phyloP scores from a whole-genome alignment of 2,113 vertebrate species.

The Picathartes gymnocephalus region DNA sequence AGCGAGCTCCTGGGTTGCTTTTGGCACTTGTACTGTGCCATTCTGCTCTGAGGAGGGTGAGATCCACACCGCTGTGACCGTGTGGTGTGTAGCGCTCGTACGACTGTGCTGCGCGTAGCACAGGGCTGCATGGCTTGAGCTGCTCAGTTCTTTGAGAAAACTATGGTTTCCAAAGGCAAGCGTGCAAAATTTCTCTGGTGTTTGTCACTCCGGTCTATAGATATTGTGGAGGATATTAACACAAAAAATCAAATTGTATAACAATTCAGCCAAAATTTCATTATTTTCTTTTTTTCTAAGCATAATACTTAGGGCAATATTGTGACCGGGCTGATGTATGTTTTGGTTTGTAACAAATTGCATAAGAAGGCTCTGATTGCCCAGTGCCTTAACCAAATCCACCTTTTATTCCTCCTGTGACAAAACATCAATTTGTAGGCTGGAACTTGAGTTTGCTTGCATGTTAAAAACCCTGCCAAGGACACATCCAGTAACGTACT shows the following conservation, averaged over 20 bases:
- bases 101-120: not conserved
- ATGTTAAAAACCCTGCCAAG: not conserved
- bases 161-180: not conserved
- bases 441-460: not conserved
- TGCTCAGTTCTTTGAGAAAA: not conserved
- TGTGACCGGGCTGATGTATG: not conserved
- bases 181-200: not conserved
- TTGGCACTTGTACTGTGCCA: not conserved
- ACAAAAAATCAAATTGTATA: not conserved
- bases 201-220: not conserved
- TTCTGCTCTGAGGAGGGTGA: not conserved
- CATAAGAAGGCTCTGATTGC: not conserved
- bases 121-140: not conserved
- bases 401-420: not conserved
- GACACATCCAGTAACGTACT: not conserved
- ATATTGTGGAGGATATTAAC: not conserved
- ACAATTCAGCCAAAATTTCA: not conserved
- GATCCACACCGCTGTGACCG: rapidly evolving
- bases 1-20: not conserved
- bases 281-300: not conserved
- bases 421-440: not conserved
- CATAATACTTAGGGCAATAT: not conserved
- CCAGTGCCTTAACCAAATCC: not conserved
- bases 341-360: not conserved
- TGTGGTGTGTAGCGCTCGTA: not conserved